Conservation (phyloP, 2,888 invertebrate genomes). For the Caenorhabditis sp. region DNA sequence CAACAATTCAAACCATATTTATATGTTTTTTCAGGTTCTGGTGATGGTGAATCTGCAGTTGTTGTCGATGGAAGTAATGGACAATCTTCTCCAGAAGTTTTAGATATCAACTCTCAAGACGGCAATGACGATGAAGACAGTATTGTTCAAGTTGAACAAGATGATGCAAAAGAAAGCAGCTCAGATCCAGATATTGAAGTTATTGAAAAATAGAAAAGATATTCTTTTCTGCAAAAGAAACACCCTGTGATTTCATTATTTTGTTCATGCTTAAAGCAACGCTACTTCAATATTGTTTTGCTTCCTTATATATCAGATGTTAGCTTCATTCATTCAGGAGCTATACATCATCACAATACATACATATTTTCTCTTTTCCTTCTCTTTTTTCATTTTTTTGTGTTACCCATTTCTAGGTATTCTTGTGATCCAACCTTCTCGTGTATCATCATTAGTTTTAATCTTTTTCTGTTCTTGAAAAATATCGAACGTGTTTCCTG, state of each 20-base stretch:
- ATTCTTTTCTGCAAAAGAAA: too few species aligned
- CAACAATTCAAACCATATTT: neutral
- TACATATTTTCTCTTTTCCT: neutral
- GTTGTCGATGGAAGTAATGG: constrained; percentile 19
- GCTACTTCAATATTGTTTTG: neutral
- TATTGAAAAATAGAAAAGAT: constrained; percentile 8
- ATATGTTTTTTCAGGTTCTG: constrained; percentile 5
- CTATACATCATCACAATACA: neutral
- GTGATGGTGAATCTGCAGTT: constrained; percentile 22
- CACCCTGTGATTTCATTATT: neutral
- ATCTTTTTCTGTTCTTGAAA: neutral
- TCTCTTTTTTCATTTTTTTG: neutral
- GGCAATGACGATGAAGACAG: constrained; percentile 25
- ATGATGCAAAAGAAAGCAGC: constrained; percentile 13
- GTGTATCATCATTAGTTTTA: neutral
- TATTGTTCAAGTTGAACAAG: constrained; percentile 25
- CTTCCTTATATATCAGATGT: neutral
- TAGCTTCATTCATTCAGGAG: neutral
- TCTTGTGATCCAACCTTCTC: neutral
- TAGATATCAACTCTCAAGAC: constrained; percentile 12
- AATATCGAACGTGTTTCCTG: neutral
- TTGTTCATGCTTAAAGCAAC: neutral
- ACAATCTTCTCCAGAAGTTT: constrained; percentile 9
- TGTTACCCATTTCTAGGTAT: neutral
- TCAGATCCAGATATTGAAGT: constrained; percentile 32